phyloP scores from a whole-genome alignment of 2,888 invertebrate species.

The Hypomecis atomaria region DNA sequence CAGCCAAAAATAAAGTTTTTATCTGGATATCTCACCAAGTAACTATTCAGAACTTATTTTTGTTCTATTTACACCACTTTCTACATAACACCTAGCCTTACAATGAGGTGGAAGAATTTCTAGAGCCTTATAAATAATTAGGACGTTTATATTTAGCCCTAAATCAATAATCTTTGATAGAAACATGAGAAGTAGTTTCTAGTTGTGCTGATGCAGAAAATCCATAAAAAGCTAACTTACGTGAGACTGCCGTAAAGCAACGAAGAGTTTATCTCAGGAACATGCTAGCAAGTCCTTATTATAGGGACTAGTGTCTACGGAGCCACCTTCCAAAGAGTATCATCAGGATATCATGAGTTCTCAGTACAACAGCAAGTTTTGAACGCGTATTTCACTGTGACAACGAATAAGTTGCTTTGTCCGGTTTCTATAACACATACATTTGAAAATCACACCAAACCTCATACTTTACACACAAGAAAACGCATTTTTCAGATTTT shows the following conservation, averaged over 20 bases:
- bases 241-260: conserved; percentile 8
- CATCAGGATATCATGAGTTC: conserved; percentile 27
- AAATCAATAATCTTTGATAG: conserved; percentile 49
- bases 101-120: background rate
- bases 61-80: background rate
- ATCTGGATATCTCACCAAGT: too few species aligned
- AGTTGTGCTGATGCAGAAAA: conserved; percentile 31
- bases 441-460: conserved; percentile 4
- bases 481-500: conserved; percentile 45
- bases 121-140: background rate
- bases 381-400: conserved; percentile 14
- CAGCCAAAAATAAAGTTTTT: too few species aligned
- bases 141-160: conserved; percentile 48
- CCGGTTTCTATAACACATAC: background rate
- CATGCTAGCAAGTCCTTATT: conserved; percentile 24
- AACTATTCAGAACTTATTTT: background rate
- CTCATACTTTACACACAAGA: conserved; percentile 14
- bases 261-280: conserved; percentile 25
- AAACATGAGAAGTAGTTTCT: conserved; percentile 29
- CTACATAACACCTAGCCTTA: background rate
- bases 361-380: conserved; percentile 11
- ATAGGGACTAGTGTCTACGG: background rate
- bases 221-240: conserved; percentile 29
- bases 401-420: background rate
- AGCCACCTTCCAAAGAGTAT: conserved; percentile 13